Evolutionary conservation across 1,140 invertebrate species (phyloP), one percentile per base, ranked within the genome.

Genomic region (Hesperophylax magnus): DNA sequence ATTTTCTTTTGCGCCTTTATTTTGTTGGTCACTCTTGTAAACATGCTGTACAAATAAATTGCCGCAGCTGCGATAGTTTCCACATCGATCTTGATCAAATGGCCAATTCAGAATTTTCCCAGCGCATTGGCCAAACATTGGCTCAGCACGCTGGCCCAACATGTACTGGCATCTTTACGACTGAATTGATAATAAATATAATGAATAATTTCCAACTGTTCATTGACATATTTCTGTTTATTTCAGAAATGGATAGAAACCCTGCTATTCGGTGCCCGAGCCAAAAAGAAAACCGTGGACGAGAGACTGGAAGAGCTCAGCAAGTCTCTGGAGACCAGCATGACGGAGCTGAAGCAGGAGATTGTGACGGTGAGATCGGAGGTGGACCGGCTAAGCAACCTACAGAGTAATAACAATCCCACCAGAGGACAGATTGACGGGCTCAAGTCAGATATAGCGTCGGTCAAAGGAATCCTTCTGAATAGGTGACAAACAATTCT

Each of bases 401-500:
- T 90, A 82, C 91, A 89, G 83, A 85, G 80, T 14, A 83, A 86
- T 17, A 90, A 91, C 63, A 87, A 89, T 31, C 84, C 88, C 17
- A 87, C 92, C 67, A 87, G 91, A 20, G 91, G 92, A 20, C 91
- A 95, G 83, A 89, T 96, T 47, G 92, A 92, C 85, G 92, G 93
- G 79, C 90, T 96, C 79, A 94, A 95, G 86, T 91, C 93, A 63
- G 95, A 96, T 86, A 90, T 96, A 80, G 91, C 94, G 81, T 94
- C 94, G 83, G 92, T 96, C 52, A 96, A 95, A 87, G 94, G 94
- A 71, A 91, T 96, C 81, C 87, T 95, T 61, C 87, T 96, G 27
- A 94, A 94, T 85, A 93, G 94, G 94, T 94, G 85, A 85, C 86
- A 84, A 39, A 39, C 0, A 15, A 56, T 56, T 56, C 14, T 0